Evolutionary conservation across 2,888 invertebrate genomes (phyloP), one percentile per base, ranked within the genome.

Genomic region (Drosophila bunnanda): DNA sequence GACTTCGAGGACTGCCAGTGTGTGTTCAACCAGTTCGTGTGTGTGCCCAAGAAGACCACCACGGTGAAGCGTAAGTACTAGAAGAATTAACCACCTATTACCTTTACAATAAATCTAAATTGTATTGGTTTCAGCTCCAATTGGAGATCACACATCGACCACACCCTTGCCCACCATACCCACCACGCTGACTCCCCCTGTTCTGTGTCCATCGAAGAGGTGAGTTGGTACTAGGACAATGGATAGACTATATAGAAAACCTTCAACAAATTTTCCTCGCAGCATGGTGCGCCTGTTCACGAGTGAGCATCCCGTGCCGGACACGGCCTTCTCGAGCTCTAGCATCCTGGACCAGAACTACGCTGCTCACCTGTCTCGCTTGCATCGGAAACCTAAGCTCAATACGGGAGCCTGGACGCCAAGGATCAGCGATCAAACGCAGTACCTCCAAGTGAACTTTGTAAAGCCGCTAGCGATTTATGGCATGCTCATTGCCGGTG

Each of bases 1-100:
- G 94, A 94, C 0, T 96, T 96, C 86, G 94, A 95, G 82, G 93
- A 94, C 15, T 97, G 97, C 86, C 97, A 97, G 80, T 98, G 98
- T 82, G 93, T 96, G 10, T 94, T 96, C 86, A 97, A 97, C 91
- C 93, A 93, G 28, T 94, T 96, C 68, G 94, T 94, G 52, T 97
- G 97, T 67, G 78, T 90, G 17, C 78, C 85, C 10, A 91, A 88
- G 38, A 84, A 86, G 10, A 43, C 43, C 8, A 43, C 43, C 8
- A 43, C 43, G 8, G 43, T 43, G 43, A 15, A 15, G 43, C 43
- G 43, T 43, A 43, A 43, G 43, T 43, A 13, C 13, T 7, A 32
- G 4, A 32, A 4, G 12, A 12, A 32, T 12, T 36, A 15, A 36
- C 6, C 5, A 36, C 5, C 13, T 34, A 13, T 13, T 13, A 30